A percentile compares a stretch with the other conserved stretches of the same genome.
These are phyloP conservation scores for Athene cunicularia DNA, from an alignment of 2,113 vertebrate genomes.

Conservation along the genomic window DNA sequence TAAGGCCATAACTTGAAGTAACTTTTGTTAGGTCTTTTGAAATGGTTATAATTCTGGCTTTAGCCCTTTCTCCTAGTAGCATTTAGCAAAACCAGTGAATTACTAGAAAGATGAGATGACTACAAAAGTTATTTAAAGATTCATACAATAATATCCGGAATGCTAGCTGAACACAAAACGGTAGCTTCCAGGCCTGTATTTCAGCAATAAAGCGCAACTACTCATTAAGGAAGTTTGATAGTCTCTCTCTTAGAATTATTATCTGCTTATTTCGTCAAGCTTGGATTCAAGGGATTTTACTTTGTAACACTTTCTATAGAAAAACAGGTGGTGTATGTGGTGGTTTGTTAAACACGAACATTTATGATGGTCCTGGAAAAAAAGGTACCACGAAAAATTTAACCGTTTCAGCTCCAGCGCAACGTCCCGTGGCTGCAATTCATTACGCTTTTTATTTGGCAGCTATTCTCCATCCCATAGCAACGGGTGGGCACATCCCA, in stretches of 20 bases:
- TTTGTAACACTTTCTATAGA: neutral
- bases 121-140: neutral
- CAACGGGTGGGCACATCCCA: neutral
- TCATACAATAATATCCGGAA: neutral
- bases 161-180: neutral
- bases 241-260: conserved; percentile 17
- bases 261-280: conserved; percentile 34
- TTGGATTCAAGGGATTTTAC: conserved; percentile 14
- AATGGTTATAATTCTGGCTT: neutral
- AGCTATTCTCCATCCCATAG: neutral
- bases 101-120: neutral
- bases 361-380: neutral
- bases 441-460: neutral
- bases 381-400: neutral
- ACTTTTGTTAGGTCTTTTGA: neutral
- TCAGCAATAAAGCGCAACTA: neutral
- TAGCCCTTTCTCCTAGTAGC: neutral
- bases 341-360: conserved; percentile 15
- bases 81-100: neutral
- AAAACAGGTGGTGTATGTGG: neutral
- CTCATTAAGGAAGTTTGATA: conserved; percentile 33
- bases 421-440: neutral
- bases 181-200: neutral
- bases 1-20: neutral
- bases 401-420: conserved; percentile 13